phyloP scores from a whole-genome alignment of 2,797 vertebrate genomes.

The Valencia hispanica region DNA sequence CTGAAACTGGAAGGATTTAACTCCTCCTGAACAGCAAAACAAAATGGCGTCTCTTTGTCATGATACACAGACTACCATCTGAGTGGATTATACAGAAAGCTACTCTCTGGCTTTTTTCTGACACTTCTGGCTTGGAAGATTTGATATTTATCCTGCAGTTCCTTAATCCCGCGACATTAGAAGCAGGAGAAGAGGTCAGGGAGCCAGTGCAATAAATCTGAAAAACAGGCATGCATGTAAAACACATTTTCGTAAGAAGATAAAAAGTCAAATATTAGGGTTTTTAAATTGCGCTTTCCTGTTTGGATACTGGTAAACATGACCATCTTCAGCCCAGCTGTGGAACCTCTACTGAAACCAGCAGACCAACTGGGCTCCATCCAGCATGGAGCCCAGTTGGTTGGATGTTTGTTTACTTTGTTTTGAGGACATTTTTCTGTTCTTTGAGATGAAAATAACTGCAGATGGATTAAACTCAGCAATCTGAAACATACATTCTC shows the following conservation, averaged over 20 bases:
- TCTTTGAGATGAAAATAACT: neutral
- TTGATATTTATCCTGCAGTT: neutral
- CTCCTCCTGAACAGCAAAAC: neutral
- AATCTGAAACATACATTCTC: no score
- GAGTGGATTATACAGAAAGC: neutral
- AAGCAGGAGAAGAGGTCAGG: slow-evolving; percentile 3
- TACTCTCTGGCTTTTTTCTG: neutral
- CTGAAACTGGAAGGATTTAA: neutral
- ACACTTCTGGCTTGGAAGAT: slow-evolving; percentile 2
- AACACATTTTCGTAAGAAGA: neutral
- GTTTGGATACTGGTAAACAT: neutral
- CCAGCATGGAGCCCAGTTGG: neutral
- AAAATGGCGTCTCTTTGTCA: neutral
- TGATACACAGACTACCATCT: neutral
- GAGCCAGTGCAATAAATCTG: neutral
- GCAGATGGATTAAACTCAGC: neutral
- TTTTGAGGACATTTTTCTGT: no score
- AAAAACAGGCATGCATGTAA: neutral
- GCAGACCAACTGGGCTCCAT: no score
- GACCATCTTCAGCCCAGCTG: neutral
- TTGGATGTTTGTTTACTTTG: no score
- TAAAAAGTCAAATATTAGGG: neutral
- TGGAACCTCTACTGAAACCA: neutral
- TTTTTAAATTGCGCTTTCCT: neutral
- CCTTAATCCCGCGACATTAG: slow-evolving; percentile 5